Base-by-base conservation (phyloP, 2,113 vertebrate species). In the Misgurnus mizolepis region DNA sequence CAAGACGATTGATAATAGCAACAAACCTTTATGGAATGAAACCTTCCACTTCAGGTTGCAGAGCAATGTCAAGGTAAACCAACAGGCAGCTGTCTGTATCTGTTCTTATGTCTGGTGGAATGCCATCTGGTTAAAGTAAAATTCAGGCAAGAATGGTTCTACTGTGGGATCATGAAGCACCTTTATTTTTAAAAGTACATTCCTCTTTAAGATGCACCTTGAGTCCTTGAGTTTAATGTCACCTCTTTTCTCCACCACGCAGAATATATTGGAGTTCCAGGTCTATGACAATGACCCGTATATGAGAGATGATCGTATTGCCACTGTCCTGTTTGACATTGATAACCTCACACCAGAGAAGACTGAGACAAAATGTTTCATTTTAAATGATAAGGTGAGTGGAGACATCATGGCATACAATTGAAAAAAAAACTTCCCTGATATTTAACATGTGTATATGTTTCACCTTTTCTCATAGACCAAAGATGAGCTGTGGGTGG, bases 401-500 rank as follows among this genome's bases (percentile, higher is more conserved):
- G 11, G 34, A 50, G 27, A 66, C 5, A 40, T 71, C 61, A 34
- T 10, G 17, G 15, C 50, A 56, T 18, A 60, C 58, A 73, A 60
- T 8, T 3, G 3, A 39, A 14, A 41, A 7, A 15, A 76, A 4
- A 27, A 17, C 73, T 18, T 74, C 3, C 7, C 2, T 41, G 17
- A 45, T 40, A 58, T 43, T 41, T 68, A 12, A 7, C 40, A n/a
- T 18, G 8, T 18, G 9, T 39, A 15, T 7, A n/a, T 74, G 17
- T 64, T n/a, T 1, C 47, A 40, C 61, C 34, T 71, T 67, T 64
- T 9, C 11, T 80, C 86, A 58, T 40, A 93, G 93, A 86, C 39
- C 2, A 74, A 87, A 7, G 91, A 95, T 80, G 90, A 91, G 61
- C 86, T 96, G 78, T 92, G 94, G 55, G 89, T 95, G 27, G 94